These are phyloP conservation scores for Pogonocherus hispidulus DNA, from an alignment of 2,888 invertebrate species.

Conservation along the genomic window DNA sequence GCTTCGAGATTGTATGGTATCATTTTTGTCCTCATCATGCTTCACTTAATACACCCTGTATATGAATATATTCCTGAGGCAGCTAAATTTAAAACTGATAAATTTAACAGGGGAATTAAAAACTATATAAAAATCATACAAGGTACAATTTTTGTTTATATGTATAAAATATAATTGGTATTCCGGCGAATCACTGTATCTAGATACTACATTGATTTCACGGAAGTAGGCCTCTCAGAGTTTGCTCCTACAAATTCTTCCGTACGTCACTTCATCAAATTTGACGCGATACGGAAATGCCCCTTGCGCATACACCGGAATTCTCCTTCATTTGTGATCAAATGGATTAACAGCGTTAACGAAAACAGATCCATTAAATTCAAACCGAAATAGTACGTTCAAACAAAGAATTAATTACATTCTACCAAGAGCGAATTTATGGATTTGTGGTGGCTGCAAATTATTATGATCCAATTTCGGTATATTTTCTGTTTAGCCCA, in stretches of 20 bases:
- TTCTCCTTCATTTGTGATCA: slow-evolving; percentile 13
- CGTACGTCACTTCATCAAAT: slow-evolving; percentile 9
- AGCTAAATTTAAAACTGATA: too few relatives aligned
- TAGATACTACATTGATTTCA: neutral
- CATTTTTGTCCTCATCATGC: too few relatives aligned
- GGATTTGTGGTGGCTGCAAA: neutral
- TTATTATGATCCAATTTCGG: neutral
- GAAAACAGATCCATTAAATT: slow-evolving; percentile 10
- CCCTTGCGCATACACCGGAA: slow-evolving; percentile 9
- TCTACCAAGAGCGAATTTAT: neutral
- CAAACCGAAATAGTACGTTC: neutral
- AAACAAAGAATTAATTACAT: slow-evolving; percentile 8
- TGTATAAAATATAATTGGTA: too few relatives aligned
- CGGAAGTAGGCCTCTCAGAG: neutral
- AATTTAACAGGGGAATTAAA: too few relatives aligned
- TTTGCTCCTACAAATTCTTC: neutral
- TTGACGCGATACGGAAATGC: slow-evolving; percentile 14
- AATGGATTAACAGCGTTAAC: slow-evolving; percentile 5
- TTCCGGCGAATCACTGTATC: too few relatives aligned
- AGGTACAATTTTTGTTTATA: too few relatives aligned
- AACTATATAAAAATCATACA: too few relatives aligned
- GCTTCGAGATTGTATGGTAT: too few relatives aligned
- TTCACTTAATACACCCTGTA: too few relatives aligned
- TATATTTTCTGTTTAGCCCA: too few relatives aligned
- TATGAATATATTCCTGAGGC: too few relatives aligned